These are phyloP conservation scores for Chymomyza caudatula DNA, from an alignment of 2,888 invertebrate species.

Conservation along the genomic window DNA sequence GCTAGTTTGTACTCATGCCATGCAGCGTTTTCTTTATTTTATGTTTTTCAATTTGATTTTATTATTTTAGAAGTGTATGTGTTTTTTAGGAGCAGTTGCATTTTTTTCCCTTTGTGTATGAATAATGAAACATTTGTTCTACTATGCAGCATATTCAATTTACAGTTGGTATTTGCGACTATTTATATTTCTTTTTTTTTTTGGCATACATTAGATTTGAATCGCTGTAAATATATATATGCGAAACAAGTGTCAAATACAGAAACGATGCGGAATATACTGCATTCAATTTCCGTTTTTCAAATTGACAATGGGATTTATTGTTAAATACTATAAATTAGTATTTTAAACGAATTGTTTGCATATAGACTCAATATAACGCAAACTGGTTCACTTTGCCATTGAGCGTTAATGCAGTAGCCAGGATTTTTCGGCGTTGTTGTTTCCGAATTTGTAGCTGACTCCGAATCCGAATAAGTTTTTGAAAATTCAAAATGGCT, in stretches of 20 bases:
- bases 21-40: conserved; percentile 9
- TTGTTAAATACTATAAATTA: background rate
- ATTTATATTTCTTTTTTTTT: background rate
- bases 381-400: background rate
- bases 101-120: background rate
- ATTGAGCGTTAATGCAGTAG: too few relatives aligned
- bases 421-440: too few relatives aligned
- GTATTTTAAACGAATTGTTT: background rate
- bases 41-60: conserved; percentile 23
- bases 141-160: background rate
- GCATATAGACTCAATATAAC: background rate
- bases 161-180: background rate
- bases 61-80: conserved; percentile 9
- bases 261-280: background rate
- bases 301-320: background rate
- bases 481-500: too few relatives aligned
- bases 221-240: conserved; percentile 14
- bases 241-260: background rate
- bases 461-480: too few relatives aligned
- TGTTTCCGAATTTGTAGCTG: too few relatives aligned
- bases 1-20: conserved; percentile 24
- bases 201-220: conserved; percentile 20
- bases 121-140: conserved; percentile 18
- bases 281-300: conserved; percentile 26
- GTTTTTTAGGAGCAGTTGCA: conserved; percentile 2